phyloP scores from a whole-genome alignment of 2,797 vertebrate species.

The Chlorospingus semifuscus region DNA sequence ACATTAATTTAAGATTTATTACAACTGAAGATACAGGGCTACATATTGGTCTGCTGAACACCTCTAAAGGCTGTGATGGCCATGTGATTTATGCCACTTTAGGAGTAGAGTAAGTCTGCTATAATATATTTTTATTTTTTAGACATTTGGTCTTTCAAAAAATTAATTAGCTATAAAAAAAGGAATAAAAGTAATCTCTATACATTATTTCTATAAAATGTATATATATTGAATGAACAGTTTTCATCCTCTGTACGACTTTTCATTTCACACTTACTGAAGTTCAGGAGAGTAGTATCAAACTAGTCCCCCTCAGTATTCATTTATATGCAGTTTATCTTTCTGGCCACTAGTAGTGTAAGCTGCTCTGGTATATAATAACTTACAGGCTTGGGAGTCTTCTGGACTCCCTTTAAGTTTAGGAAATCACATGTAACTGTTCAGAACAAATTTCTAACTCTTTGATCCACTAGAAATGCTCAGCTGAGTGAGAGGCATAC shows the following conservation, averaged over 20 bases:
- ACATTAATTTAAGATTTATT: constrained; percentile 7
- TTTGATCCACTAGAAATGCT: neutral
- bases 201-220: neutral
- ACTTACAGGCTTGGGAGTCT: neutral
- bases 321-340: neutral
- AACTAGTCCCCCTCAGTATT: neutral
- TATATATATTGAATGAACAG: neutral
- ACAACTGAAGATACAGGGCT: neutral
- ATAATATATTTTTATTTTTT: neutral
- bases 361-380: neutral
- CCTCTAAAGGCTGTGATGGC: neutral
- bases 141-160: neutral
- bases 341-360: neutral
- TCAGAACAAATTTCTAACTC: neutral
- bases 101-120: neutral
- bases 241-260: neutral
- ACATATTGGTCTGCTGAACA: neutral
- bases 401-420: neutral
- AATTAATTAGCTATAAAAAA: neutral
- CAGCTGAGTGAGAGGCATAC: neutral
- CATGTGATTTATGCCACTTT: neutral
- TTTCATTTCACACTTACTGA: neutral
- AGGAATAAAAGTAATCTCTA: neutral
- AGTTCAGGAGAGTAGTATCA: neutral
- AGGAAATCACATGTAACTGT: neutral